Evolutionary conservation across 2,888 invertebrate genomes (phyloP), one percentile per base, ranked within the genome.

Genomic region (Hyalella azteca): DNA sequence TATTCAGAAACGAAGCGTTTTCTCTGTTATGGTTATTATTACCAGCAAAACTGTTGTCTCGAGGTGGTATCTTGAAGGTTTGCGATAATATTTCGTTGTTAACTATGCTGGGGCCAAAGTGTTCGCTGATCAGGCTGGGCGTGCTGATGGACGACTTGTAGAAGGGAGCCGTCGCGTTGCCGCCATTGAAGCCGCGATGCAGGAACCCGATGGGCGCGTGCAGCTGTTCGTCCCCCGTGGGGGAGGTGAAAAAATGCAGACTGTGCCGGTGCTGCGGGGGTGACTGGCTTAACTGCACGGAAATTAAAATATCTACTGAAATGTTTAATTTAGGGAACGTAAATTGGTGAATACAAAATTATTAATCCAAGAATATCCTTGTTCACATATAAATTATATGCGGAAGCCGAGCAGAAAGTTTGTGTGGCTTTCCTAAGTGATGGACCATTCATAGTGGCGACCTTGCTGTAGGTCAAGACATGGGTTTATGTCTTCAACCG

Each of bases 191-290:
- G 36, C 29, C 15, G 22, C 26, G 26, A 4, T 66, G 66, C 19
- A 66, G 36, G n/a, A 66, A 15, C 36, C 66, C 66, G 32, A 66
- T 29, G 4, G 66, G 36, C 19, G 66, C 36, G 11, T 66, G 66
- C 15, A 36, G 36, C 36, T 36, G 19, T 29, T 66, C 36, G 36
- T 36, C 66, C n/a, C 22, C 29, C 39, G 66, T 19, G n/a, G 66
- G 39, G 4, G 66, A 66, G 29, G 15, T 19, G 66, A 66, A 66
- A 36, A 66, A 66, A 36, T 66, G 66, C 2, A 66, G 66, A 29
- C 66, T 66, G 66, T 66, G 66, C n/a, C 66, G 66, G 29, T 66
- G 66, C 36, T 66, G 66, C 5, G 66, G 66, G 5, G 66, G 66
- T 5, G 66, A 13, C 36, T 36, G 66, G 29, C 19, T 36, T 36